Base-by-base conservation (phyloP, 2,888 invertebrate genomes). In the Nyleta sp. region DNA sequence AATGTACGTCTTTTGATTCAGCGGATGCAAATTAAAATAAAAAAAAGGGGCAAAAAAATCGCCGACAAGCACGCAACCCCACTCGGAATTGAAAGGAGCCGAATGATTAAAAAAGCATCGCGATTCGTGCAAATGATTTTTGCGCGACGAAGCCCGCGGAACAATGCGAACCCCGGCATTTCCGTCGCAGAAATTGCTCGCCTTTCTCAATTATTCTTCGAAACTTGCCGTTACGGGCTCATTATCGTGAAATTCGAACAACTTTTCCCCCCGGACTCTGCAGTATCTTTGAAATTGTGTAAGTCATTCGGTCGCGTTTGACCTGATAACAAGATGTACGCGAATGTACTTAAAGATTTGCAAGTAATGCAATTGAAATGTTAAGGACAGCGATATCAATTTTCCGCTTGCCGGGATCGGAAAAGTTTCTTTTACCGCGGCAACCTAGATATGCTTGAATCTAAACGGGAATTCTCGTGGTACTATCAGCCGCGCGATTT, bases 381-480 rank as follows among this genome's bases (percentile, higher is more conserved):
- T 52, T 74, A 74, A 67, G 64, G 72, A 72, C 48, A 40, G 46
- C 24, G 67, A 52, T 65, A 67, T 60, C 46, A 55, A 46, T 68
- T 67, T 68, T 74, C 67, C 60, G 15, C 40, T 67, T 60, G 53
- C 35, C 13, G 15, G 44, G 20, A 22, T 62, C 13, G 55, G 48
- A 5, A 7, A 15, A 42, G 40, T 1, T 22, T 13, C 35, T 72
- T 62, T 67, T 57, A 50, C 46, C 62, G 17, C 20, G 28, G n/a
- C 53, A 74, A 60, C 67, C 67, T 67, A 75, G 75, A 75, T 74
- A 73, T 33, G 59, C 20, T 42, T 59, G 53, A 60, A 67, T 67
- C 46, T 60, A 67, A 74, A 74, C 60, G 52, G 67, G 67, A 52
- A 67, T 74, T 53, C 50, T 52, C 24, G 24, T n/a, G n/a, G 42